Percentiles rank a stretch among this genome's conserved stretches.
These are phyloP conservation scores for Steinernema feltiae DNA, from an alignment of 1,140 invertebrate species.

Conservation along the genomic window DNA sequence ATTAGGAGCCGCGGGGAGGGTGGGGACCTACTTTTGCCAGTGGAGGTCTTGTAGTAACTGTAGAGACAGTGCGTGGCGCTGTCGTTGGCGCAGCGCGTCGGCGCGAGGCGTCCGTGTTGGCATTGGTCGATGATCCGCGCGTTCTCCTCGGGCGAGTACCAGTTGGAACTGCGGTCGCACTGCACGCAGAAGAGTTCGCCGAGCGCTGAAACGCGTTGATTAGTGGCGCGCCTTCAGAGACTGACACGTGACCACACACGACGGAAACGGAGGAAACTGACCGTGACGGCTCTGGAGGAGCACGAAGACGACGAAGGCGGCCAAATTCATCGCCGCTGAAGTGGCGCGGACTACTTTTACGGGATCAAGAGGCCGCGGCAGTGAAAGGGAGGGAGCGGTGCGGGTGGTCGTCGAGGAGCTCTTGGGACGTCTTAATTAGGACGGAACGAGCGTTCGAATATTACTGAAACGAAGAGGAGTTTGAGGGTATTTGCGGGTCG, in stretches of 20 bases:
- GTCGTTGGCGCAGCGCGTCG: slow-evolving; percentile 38
- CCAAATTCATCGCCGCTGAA: background rate
- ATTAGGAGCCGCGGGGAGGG: no score
- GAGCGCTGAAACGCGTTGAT: background rate
- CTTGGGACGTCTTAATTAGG: background rate
- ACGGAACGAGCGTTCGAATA: background rate
- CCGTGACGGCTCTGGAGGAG: background rate
- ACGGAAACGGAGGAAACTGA: background rate
- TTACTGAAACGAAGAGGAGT: no score
- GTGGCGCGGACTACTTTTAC: background rate
- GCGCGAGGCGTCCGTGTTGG: slow-evolving; percentile 37
- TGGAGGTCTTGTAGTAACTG: slow-evolving; percentile 40
- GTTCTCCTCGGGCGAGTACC: slow-evolving; percentile 52
- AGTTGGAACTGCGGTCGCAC: slow-evolving; percentile 40
- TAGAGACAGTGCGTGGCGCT: slow-evolving; percentile 48
- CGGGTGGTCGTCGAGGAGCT: background rate
- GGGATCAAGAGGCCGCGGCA: background rate
- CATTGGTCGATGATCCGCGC: slow-evolving; percentile 41
- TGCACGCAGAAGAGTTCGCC: slow-evolving; percentile 36
- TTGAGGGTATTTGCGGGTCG: no score
- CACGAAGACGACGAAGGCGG: background rate
- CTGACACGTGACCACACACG: no score
- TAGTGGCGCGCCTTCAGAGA: no score
- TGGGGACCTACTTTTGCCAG: slow-evolving; percentile 24
- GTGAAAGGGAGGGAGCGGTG: background rate